A percentile compares a stretch with the other conserved stretches of the same genome.
Conservation (phyloP, 2,888 invertebrate species). For the Lordiphosa fenestrarum region DNA sequence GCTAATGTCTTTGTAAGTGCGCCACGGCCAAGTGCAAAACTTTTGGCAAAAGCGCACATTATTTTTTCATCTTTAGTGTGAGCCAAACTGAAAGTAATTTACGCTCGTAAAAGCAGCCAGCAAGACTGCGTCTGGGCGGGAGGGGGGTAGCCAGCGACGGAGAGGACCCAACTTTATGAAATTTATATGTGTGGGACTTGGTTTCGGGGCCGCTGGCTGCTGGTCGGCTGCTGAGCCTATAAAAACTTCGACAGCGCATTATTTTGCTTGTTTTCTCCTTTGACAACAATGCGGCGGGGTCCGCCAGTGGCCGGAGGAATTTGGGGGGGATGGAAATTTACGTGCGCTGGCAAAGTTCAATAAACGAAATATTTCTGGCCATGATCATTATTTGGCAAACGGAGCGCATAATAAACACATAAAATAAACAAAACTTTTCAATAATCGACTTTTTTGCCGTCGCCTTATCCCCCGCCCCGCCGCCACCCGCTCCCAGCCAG, state of each 20-base stretch:
- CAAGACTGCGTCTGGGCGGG: constrained; percentile 19
- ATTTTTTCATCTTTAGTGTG: constrained; percentile 77
- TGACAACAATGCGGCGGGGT: constrained; percentile 63
- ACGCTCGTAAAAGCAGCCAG: constrained; percentile 76
- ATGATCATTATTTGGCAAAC: constrained; percentile 79
- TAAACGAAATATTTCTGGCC: constrained; percentile 77
- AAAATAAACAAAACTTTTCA: constrained; percentile 76
- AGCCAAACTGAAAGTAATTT: constrained; percentile 77
- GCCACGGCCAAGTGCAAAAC: constrained; percentile 69
- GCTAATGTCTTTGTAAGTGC: constrained; percentile 75
- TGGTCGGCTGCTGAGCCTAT: constrained; percentile 69
- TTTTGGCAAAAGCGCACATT: constrained; percentile 71
- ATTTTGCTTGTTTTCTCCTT: constrained; percentile 73
- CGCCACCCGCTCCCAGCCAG: constrained; percentile 1
- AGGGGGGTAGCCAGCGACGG: constrained; percentile 5
- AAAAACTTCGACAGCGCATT: constrained; percentile 74
- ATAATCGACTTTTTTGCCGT: constrained; percentile 73
- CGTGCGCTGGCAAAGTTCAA: constrained; percentile 76
- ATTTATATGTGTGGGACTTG: constrained; percentile 55
- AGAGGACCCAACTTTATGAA: constrained; percentile 70
- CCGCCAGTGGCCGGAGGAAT: neutral
- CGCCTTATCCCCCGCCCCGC: constrained; percentile 14
- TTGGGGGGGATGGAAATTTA: constrained; percentile 46
- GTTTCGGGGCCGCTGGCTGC: constrained; percentile 4
- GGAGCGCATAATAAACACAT: constrained; percentile 79